These are phyloP conservation scores for Enhydra lutris DNA, from an alignment of 2,113 vertebrate species.

Conservation along the genomic window DNA sequence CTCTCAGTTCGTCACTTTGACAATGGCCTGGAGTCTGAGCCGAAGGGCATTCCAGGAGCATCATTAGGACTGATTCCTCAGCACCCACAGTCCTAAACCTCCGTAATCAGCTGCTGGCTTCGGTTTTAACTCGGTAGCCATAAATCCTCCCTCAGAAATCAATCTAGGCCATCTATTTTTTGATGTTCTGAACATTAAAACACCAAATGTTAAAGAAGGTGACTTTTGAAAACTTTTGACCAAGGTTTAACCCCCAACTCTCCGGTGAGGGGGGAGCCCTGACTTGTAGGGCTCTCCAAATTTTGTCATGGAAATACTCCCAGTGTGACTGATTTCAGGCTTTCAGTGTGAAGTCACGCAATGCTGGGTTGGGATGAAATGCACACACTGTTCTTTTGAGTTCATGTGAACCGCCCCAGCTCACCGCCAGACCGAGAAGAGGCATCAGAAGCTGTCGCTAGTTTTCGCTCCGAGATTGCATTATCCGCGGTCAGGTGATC, in stretches of 20 bases:
- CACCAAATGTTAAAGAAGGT: conserved; percentile 11
- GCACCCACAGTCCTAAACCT: not conserved
- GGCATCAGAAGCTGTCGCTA: not conserved
- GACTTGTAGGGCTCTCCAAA: not conserved
- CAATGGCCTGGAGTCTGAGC: not conserved
- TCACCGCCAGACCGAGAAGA: not conserved
- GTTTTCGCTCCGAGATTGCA: not conserved
- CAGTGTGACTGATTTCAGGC: not conserved
- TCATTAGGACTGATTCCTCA: not conserved
- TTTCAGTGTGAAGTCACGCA: not conserved
- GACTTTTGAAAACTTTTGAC: not conserved
- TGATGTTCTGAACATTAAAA: conserved; percentile 3
- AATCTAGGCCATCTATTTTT: not conserved
- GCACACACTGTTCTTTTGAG: not conserved
- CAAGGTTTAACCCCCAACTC: not conserved
- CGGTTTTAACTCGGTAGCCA: not conserved
- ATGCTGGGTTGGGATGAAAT: not conserved
- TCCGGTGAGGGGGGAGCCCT: not conserved
- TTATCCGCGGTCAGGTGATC: not conserved
- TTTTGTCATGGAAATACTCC: not conserved
- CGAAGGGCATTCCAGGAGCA: not conserved
- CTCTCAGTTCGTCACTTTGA: not conserved
- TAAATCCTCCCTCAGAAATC: not conserved
- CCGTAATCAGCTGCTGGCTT: not conserved
- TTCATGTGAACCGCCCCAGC: not conserved